These are phyloP conservation scores for Lumbricus terrestris DNA, from an alignment of 2,888 invertebrate species.

Conservation along the genomic window DNA sequence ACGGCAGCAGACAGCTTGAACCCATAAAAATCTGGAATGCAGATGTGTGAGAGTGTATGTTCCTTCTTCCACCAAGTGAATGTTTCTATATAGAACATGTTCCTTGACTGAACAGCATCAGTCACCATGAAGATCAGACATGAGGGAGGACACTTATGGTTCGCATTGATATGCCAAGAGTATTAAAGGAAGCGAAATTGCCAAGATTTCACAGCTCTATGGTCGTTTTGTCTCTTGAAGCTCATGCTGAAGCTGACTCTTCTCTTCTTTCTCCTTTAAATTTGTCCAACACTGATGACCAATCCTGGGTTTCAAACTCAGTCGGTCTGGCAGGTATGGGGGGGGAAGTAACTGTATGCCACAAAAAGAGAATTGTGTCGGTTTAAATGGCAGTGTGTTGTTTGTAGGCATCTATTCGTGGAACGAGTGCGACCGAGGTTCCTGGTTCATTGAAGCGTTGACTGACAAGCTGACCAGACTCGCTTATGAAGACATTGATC, in stretches of 20 bases:
- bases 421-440: constrained; percentile 88
- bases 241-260: no score
- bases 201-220: background rate
- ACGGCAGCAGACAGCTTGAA: no score
- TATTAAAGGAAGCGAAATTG: no score
- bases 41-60: background rate
- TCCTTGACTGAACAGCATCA: background rate
- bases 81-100: background rate
- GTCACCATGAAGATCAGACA: background rate
- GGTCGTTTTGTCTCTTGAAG: background rate
- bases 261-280: background rate
- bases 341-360: no score
- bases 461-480: constrained; percentile 66
- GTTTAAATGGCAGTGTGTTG: no score
- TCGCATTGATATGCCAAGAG: background rate
- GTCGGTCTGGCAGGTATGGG: no score
- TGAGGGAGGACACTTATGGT: background rate
- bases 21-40: no score
- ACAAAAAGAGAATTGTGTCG: no score
- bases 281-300: background rate
- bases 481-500: constrained; percentile 70
- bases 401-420: constrained; percentile 81
- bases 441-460: constrained; percentile 92
- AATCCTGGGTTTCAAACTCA: background rate
- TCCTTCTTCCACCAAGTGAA: background rate